Evolutionary conservation across 2,797 vertebrate genomes (phyloP).

Genomic region (Pseudotriccus pelzelni): DNA sequence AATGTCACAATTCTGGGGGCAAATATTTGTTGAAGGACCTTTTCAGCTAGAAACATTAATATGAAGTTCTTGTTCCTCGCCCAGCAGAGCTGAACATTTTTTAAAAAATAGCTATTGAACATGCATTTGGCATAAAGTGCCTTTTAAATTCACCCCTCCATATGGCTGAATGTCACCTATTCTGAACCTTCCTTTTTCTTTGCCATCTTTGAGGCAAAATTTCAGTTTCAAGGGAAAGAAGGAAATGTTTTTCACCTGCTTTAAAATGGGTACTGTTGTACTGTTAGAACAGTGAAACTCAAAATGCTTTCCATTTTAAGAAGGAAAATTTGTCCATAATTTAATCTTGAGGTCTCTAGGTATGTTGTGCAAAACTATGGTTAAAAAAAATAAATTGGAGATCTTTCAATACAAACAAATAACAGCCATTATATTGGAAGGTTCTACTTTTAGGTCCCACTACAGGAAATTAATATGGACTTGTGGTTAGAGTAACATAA

Average conservation of each 20-base stretch:
- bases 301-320: not conserved
- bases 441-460: not conserved
- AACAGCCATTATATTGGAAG: not conserved
- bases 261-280: not conserved
- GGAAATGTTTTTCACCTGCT: not conserved
- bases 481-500: not conserved
- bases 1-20: not conserved
- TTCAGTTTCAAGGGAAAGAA: not conserved
- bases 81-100: not conserved
- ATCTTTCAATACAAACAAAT: not conserved
- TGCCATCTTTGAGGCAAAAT: not conserved
- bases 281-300: not conserved
- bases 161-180: not conserved
- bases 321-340: not conserved
- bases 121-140: not conserved
- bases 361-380: not conserved
- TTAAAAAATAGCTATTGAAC: not conserved
- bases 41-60: not conserved
- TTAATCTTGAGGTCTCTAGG: not conserved
- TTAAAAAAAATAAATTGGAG: not conserved
- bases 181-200: not conserved
- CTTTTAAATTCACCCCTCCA: not conserved
- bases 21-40: not conserved
- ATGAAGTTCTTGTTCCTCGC: not conserved
- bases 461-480: not conserved